Evolutionary conservation across 2,888 invertebrate genomes (phyloP), one percentile per base, ranked within the genome.

Genomic region (Conomelus anceps): DNA sequence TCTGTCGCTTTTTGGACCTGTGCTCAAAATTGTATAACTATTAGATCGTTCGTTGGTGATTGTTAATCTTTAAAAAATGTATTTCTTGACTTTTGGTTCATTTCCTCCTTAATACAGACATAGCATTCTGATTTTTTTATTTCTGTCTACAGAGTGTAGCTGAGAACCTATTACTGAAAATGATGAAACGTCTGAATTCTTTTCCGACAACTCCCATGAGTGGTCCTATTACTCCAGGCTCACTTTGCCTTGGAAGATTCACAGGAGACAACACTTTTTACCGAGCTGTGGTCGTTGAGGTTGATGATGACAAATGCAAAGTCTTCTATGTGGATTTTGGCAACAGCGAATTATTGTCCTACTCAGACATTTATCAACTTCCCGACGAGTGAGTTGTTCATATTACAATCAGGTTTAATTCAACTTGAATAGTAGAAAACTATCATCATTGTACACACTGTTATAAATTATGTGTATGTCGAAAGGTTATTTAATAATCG

Each of bases 291-390:
- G 96, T 97, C 1, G 96, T 96, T 93, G 95, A 95, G 91, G 94
- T 96, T 85, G 95, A 96, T 63, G 95, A 96, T 90, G 95, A 95
- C 22, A 95, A 96, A 88, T 97, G 96, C 92, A 96, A 96, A 93
- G 94, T 97, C 6, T 96, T 96, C 92, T 97, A 96, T 93, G 96
- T 97, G 29, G 97, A 97, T 93, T 97, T 96, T 93, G 97, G 97
- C 26, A 96, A 97, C 92, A 96, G 96, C 7, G 97, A 97, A 93
- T 94, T 95, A 92, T 95, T 97, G 17, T 94, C 96, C 0, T 95
- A 96, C 90, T 95, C 95, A 91, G 95, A 96, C 91, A 95, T 97
- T 88, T 97, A 95, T 93, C 96, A 96, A n/a, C 13, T 63, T 20
- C 63, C 63, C 63, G 63, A 63, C 6, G 63, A 63, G 63, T 63